phyloP scores from a whole-genome alignment of 2,888 invertebrate genomes.

The Nudaria mundana region DNA sequence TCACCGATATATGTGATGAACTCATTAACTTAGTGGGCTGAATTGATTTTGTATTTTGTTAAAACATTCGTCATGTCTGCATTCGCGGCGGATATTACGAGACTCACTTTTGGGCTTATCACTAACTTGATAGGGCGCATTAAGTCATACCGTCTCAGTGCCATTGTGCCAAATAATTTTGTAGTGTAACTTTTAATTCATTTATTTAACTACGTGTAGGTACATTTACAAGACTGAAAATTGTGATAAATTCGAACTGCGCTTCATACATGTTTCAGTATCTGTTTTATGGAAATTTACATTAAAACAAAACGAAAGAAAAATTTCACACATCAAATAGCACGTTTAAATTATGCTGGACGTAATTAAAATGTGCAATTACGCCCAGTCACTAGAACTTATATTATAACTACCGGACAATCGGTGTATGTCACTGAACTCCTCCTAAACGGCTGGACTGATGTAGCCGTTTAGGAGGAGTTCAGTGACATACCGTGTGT shows the following conservation, averaged over 20 bases:
- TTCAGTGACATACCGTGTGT: too few relatives aligned
- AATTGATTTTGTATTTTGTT: slow-evolving; percentile 36
- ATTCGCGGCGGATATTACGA: slow-evolving; percentile 48
- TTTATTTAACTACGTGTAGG: slow-evolving; percentile 30
- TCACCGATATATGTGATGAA: slow-evolving; percentile 96
- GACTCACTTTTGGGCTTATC: slow-evolving; percentile 63
- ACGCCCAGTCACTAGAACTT: slow-evolving; percentile 19
- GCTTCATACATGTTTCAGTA: slow-evolving; percentile 31
- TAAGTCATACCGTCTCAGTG: slow-evolving; percentile 48
- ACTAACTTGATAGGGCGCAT: slow-evolving; percentile 56
- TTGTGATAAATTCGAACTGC: slow-evolving; percentile 57
- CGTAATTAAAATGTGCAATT: slow-evolving; percentile 50
- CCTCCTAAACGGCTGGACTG: too few relatives aligned
- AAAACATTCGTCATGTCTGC: slow-evolving; percentile 46
- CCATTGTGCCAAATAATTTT: slow-evolving; percentile 62
- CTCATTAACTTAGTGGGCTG: slow-evolving; percentile 85
- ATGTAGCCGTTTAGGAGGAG: too few relatives aligned
- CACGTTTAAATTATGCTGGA: slow-evolving; percentile 62
- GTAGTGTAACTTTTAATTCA: slow-evolving; percentile 44
- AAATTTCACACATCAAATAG: slow-evolving; percentile 20
- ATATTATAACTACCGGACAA: too few relatives aligned
- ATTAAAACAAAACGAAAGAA: slow-evolving; percentile 18
- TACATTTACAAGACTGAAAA: slow-evolving; percentile 62
- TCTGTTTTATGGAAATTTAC: slow-evolving; percentile 22
- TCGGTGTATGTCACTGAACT: too few relatives aligned